Percentiles rank a stretch among this genome's conserved stretches.
Evolutionary conservation across 2,888 invertebrate genomes (phyloP).

Genomic region (Lepidochitona cinerea): DNA sequence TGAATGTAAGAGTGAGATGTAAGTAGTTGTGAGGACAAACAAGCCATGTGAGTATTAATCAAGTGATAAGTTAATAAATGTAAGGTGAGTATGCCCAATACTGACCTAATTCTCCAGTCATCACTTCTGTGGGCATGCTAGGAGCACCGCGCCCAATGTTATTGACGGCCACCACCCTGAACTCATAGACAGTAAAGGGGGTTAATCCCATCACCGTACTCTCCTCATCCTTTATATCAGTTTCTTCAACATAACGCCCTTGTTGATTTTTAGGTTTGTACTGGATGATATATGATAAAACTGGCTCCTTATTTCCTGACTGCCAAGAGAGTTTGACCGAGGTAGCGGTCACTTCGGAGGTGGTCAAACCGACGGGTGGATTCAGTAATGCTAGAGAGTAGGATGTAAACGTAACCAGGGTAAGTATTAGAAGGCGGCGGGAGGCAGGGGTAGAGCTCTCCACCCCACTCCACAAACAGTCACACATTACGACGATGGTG

Average conservation of each 20-base stretch:
- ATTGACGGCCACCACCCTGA: slow-evolving; percentile 95
- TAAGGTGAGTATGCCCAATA: slow-evolving; percentile 25
- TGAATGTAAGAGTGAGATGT: no score
- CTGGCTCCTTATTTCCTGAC: slow-evolving; percentile 76
- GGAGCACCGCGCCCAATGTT: slow-evolving; percentile 93
- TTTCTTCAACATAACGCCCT: slow-evolving; percentile 85
- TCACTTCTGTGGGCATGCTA: slow-evolving; percentile 89
- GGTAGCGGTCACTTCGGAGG: slow-evolving; percentile 94
- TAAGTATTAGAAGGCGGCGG: not conserved
- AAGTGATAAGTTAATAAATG: no score
- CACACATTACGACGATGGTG: not conserved
- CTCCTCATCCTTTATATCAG: slow-evolving; percentile 92
- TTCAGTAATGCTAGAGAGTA: slow-evolving; percentile 85
- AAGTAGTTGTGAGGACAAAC: no score
- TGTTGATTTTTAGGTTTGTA: slow-evolving; percentile 91
- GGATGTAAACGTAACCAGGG: slow-evolving; percentile 5
- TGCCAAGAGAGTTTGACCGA: slow-evolving; percentile 92
- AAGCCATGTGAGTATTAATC: no score
- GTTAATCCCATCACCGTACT: slow-evolving; percentile 85
- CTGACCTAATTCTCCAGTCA: slow-evolving; percentile 96
- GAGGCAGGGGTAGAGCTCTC: not conserved
- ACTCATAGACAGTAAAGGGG: slow-evolving; percentile 96
- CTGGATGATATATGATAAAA: slow-evolving; percentile 96
- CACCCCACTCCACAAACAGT: not conserved
- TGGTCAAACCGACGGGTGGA: slow-evolving; percentile 89